phyloP scores from a whole-genome alignment of 2,888 invertebrate species.

The Meloe dianella region DNA sequence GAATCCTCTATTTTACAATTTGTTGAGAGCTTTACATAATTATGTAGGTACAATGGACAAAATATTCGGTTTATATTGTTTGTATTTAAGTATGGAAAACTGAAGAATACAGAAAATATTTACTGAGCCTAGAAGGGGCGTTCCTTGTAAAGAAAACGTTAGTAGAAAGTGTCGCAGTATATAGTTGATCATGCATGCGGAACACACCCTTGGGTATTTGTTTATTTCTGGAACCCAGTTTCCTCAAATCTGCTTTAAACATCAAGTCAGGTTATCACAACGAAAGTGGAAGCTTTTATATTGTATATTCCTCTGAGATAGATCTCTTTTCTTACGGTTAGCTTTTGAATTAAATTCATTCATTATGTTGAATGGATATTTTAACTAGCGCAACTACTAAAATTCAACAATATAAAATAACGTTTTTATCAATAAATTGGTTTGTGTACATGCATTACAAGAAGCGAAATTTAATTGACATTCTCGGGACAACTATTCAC shows the following conservation, averaged over 20 bases:
- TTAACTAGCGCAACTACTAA: not conserved
- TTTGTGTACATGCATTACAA: not conserved
- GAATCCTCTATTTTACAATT: not conserved
- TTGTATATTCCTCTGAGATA: not conserved
- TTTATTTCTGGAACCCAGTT: conserved; percentile 33
- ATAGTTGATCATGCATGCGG: conserved; percentile 34
- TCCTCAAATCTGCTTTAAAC: conserved; percentile 32
- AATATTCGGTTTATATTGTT: not conserved
- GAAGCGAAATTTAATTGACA: no score
- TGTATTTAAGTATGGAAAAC: conserved; percentile 17
- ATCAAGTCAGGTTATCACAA: conserved; percentile 26
- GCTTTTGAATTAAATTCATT: not conserved
- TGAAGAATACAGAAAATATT: conserved; percentile 16
- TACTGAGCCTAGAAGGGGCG: conserved; percentile 22
- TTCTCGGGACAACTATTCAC: not conserved
- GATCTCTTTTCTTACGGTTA: not conserved
- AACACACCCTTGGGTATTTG: conserved; percentile 31
- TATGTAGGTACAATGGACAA: not conserved
- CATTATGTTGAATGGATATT: not conserved
- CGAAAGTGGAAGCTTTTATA: not conserved
- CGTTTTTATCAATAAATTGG: not conserved
- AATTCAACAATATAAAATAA: not conserved
- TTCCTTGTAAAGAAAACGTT: conserved; percentile 21
- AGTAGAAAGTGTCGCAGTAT: conserved; percentile 25
- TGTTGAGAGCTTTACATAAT: not conserved